These are phyloP conservation scores for Matsumurasca onukii DNA, from an alignment of 1,140 invertebrate species.

Conservation along the genomic window DNA sequence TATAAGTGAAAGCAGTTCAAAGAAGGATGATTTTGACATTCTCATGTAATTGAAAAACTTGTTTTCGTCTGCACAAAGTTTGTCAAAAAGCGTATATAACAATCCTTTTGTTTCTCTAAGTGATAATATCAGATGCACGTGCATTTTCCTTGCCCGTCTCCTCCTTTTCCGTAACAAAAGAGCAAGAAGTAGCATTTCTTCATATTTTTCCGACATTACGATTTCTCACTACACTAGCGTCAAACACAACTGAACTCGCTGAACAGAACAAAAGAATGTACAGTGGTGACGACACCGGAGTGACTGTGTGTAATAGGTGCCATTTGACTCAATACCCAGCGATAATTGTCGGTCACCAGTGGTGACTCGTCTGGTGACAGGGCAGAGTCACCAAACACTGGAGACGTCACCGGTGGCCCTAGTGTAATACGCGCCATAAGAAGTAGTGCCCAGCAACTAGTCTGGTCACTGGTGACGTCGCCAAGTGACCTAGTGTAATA, in stretches of 20 bases:
- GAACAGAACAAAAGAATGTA: slow-evolving; percentile 18
- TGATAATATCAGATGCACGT: slow-evolving; percentile 4
- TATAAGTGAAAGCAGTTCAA: slow-evolving; percentile 22
- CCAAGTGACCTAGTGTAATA: not conserved
- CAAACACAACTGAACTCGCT: slow-evolving; percentile 3
- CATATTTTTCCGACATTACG: slow-evolving; percentile 19
- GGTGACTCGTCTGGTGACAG: not conserved
- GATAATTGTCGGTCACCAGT: slow-evolving; percentile 6
- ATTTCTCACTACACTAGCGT: slow-evolving; percentile 10
- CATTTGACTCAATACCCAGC: slow-evolving; percentile 26
- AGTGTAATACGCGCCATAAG: slow-evolving; percentile 15
- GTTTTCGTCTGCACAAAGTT: slow-evolving; percentile 26
- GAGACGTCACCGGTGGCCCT: slow-evolving; percentile 13
- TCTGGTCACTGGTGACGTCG: slow-evolving; percentile 13
- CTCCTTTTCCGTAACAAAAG: slow-evolving; percentile 22
- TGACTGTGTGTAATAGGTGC: slow-evolving; percentile 21
- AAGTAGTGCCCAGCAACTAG: slow-evolving; percentile 8
- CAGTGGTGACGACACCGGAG: slow-evolving; percentile 8
- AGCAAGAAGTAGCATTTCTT: slow-evolving; percentile 23
- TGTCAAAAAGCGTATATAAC: slow-evolving; percentile 22
- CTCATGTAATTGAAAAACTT: slow-evolving; percentile 23
- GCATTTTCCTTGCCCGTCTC: slow-evolving; percentile 22
- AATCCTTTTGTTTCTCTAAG: slow-evolving; percentile 52
- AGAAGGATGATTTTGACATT: slow-evolving; percentile 24
- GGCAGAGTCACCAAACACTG: slow-evolving; percentile 23